Evolutionary conservation across 2,797 vertebrate genomes (phyloP).

Genomic region (Rhinophrynus dorsalis): DNA sequence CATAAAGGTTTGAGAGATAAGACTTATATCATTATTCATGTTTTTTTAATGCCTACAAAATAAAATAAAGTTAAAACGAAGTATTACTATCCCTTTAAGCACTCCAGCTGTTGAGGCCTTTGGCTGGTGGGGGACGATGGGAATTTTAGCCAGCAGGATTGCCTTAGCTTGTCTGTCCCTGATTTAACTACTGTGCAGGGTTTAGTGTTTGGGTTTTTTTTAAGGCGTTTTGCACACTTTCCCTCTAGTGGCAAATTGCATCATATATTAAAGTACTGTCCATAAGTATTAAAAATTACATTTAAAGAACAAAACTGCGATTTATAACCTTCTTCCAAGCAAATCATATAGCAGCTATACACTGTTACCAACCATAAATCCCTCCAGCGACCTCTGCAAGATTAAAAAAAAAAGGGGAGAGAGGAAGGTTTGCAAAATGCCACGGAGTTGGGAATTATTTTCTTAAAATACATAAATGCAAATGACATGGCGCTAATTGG

Average conservation of each 20-base stretch:
- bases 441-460: constrained; percentile 4
- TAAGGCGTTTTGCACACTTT: background rate
- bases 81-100: too few relatives aligned
- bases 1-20: too few relatives aligned
- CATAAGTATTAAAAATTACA: background rate
- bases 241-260: background rate
- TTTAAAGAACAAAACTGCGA: background rate
- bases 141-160: too few relatives aligned
- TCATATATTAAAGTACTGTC: background rate
- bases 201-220: too few relatives aligned
- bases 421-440: background rate
- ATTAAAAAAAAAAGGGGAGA: background rate
- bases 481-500: background rate
- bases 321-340: background rate
- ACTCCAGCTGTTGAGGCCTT: too few relatives aligned
- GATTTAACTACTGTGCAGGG: too few relatives aligned
- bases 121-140: too few relatives aligned
- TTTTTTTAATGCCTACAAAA: too few relatives aligned
- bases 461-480: constrained; percentile 10
- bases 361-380: constrained; percentile 6
- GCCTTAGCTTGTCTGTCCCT: too few relatives aligned
- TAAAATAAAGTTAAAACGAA: too few relatives aligned
- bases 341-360: background rate
- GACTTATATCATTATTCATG: too few relatives aligned
- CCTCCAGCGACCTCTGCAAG: background rate